phyloP scores from a whole-genome alignment of 2,113 vertebrate genomes.

The Bombycilla garrulus region DNA sequence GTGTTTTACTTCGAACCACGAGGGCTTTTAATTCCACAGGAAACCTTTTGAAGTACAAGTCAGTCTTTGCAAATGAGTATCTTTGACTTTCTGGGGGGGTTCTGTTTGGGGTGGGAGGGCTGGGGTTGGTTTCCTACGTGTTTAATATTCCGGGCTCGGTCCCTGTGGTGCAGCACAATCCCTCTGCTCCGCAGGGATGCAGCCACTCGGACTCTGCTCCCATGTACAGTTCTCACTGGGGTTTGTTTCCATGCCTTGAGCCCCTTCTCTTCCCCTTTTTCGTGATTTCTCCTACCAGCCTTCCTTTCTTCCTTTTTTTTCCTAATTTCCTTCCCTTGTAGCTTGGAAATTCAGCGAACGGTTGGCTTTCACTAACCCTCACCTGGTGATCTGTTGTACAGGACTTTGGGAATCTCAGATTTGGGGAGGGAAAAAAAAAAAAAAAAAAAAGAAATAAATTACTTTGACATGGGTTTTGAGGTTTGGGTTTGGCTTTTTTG shows the following conservation, averaged over 20 bases:
- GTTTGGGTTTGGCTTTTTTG: not conserved
- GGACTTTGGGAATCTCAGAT: not conserved
- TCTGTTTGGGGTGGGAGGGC: not conserved
- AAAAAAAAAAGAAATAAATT: slow-evolving; percentile 32
- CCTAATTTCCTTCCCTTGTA: not conserved
- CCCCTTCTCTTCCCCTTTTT: not conserved
- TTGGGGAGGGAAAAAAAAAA: not conserved
- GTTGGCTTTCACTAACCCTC: not conserved
- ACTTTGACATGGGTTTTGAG: not conserved
- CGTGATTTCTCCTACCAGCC: not conserved
- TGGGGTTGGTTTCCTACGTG: not conserved
- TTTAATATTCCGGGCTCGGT: not conserved
- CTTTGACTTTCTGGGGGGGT: not conserved
- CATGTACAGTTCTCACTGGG: slow-evolving; percentile 8
- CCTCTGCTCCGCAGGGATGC: not conserved
- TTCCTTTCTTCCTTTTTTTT: not conserved
- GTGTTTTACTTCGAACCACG: not conserved
- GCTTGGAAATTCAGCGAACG: not conserved
- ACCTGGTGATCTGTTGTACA: slow-evolving; percentile 33
- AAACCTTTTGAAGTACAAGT: slow-evolving; percentile 17
- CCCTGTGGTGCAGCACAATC: not conserved
- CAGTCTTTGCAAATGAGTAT: not conserved
- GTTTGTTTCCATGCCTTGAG: not conserved
- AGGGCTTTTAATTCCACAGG: slow-evolving; percentile 25
- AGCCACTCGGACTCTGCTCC: not conserved